A percentile compares a stretch with the other conserved stretches of the same genome.
Evolutionary conservation across 2,888 invertebrate genomes (phyloP).

Genomic region (Melanargia galathea): DNA sequence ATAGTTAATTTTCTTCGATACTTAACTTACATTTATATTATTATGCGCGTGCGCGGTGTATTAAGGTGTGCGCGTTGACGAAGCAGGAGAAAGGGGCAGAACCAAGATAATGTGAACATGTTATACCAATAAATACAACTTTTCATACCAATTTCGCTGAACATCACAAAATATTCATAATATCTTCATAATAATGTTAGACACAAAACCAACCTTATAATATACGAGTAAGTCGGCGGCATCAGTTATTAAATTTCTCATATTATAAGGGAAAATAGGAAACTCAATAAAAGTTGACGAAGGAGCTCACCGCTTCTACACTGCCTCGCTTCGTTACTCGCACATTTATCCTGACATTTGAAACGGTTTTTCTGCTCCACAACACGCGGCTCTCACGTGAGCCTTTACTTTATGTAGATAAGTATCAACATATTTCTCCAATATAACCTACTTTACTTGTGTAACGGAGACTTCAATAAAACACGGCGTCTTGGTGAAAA

Average conservation of each 20-base stretch:
- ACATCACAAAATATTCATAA: constrained; percentile 1
- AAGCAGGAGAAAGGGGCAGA: too few species aligned
- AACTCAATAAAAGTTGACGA: constrained; percentile 13
- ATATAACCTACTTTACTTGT: background rate
- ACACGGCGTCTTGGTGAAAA: too few species aligned
- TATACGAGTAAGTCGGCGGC: background rate
- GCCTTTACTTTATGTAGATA: background rate
- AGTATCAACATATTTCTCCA: background rate
- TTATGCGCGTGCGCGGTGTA: too few species aligned
- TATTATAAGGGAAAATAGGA: constrained; percentile 8
- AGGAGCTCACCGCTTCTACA: constrained; percentile 3
- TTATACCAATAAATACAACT: background rate
- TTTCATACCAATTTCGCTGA: background rate
- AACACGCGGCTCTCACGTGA: constrained; percentile 1
- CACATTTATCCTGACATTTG: constrained; percentile 14
- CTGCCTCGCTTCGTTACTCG: constrained; percentile 12
- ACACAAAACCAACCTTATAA: background rate
- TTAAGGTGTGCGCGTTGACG: too few species aligned
- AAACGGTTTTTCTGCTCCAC: constrained; percentile 16
- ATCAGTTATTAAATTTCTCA: constrained; percentile 16
- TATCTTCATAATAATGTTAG: background rate
- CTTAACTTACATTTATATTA: too few species aligned
- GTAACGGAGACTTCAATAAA: too few species aligned
- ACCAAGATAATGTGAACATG: too few species aligned
- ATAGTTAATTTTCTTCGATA: too few species aligned